Conservation (phyloP, 2,888 invertebrate genomes). For the Axea sp. region DNA sequence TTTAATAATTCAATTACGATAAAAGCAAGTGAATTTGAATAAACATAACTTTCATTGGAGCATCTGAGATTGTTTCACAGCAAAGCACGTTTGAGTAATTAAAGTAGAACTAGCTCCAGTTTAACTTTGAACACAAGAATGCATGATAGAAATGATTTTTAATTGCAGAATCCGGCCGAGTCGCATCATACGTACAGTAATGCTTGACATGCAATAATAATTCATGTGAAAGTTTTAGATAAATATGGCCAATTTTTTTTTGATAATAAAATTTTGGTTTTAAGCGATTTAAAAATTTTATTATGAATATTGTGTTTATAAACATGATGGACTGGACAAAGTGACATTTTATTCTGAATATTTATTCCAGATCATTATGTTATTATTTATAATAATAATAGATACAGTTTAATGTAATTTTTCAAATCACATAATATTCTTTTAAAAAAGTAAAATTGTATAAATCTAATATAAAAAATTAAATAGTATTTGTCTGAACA, state of each 20-base stretch:
- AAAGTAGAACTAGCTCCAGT: conserved; percentile 28
- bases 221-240: conserved; percentile 33
- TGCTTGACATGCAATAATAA: conserved; percentile 7
- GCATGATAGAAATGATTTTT: conserved; percentile 41
- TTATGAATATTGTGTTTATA: no score
- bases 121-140: conserved; percentile 30
- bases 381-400: no score
- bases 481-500: no score
- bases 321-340: no score
- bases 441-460: no score
- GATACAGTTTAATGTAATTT: no score
- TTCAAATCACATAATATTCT: no score
- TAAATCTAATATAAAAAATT: no score
- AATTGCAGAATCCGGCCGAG: conserved; percentile 34
- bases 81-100: conserved; percentile 20
- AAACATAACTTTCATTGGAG: conserved; percentile 1
- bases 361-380: no score
- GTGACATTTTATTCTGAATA: no score
- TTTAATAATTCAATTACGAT: not conserved
- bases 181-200: conserved; percentile 11
- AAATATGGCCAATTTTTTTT: conserved; percentile 21
- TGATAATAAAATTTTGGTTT: no score
- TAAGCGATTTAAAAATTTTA: no score
- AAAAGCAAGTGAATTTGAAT: not conserved
- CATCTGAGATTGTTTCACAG: conserved; percentile 23